Evolutionary conservation across 2,797 vertebrate genomes (phyloP).

Genomic region (Sandelia bainsii): DNA sequence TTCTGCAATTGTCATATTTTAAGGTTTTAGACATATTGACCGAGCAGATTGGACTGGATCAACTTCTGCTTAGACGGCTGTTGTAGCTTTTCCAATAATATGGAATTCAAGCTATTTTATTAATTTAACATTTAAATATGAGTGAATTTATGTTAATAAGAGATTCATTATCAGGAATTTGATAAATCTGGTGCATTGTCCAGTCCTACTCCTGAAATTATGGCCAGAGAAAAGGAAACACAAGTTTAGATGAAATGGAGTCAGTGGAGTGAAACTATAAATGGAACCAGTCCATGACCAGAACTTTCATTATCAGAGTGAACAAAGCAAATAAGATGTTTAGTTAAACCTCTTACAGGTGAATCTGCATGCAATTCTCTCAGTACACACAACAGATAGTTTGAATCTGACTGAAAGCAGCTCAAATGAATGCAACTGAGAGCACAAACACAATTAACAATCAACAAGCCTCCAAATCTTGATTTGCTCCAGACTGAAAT

Average conservation of each 20-base stretch:
- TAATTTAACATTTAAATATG: conserved; percentile 2
- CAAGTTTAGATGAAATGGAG: conserved; percentile 55
- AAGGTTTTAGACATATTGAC: not conserved
- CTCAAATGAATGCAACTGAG: conserved; percentile 71
- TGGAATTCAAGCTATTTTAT: not conserved
- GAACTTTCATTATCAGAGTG: conserved; percentile 48
- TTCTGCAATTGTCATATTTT: not conserved
- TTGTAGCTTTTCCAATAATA: conserved; percentile 14
- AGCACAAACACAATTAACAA: conserved; percentile 75
- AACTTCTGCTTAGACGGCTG: not conserved
- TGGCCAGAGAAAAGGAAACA: conserved; percentile 49
- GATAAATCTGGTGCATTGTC: conserved; percentile 43
- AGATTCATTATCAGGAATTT: conserved; percentile 13
- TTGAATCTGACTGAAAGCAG: conserved; percentile 77
- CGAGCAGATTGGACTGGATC: not conserved
- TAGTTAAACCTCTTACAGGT: conserved; percentile 58
- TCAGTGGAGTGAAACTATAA: conserved; percentile 62
- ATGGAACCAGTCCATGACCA: conserved; percentile 68
- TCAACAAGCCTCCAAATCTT: conserved; percentile 57
- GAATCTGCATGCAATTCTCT: conserved; percentile 78
- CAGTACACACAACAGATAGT: conserved; percentile 75
- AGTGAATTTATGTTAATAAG: conserved; percentile 20
- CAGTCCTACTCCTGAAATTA: conserved; percentile 60
- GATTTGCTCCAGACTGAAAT: conserved; percentile 82
- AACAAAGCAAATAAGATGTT: conserved; percentile 61